Percentiles rank a stretch among this genome's conserved stretches.
Conservation (phyloP, 30 jellyfish, hydroid and myxozoan species). For the Chrysaora quinquecirrha region DNA sequence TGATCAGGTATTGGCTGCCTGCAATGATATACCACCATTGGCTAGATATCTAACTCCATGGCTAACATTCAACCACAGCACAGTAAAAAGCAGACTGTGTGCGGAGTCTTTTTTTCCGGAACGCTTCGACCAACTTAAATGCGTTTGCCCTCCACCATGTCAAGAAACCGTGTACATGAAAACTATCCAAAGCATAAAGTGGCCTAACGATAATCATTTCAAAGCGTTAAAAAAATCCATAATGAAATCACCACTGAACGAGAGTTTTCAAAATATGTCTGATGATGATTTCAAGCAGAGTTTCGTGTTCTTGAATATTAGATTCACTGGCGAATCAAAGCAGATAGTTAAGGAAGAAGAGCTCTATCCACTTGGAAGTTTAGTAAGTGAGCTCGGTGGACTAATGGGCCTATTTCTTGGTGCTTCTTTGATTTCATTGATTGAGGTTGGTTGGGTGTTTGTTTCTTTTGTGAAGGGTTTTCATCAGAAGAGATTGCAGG, state of each 20-base stretch:
- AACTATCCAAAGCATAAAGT: not conserved
- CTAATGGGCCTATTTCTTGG: slow-evolving; percentile 34
- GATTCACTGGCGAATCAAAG: not conserved
- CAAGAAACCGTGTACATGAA: not conserved
- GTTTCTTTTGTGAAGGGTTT: not conserved
- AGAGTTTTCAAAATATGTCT: not conserved
- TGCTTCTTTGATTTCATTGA: slow-evolving; percentile 15
- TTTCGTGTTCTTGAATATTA: not conserved
- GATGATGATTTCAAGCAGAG: not conserved
- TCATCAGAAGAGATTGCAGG: not conserved
- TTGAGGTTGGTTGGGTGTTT: slow-evolving; percentile 4
- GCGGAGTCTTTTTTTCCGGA: not conserved
- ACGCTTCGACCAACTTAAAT: not conserved
- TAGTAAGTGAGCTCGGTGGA: slow-evolving; percentile 27
- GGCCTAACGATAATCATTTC: not conserved
- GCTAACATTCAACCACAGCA: not conserved
- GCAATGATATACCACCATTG: not conserved
- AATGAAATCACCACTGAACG: not conserved
- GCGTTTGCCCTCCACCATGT: not conserved
- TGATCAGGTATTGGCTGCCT: not conserved
- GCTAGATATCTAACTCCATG: not conserved
- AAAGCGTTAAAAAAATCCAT: not conserved
- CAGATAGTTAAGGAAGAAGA: not conserved
- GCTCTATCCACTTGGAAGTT: not conserved
- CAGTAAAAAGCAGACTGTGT: not conserved